These are phyloP conservation scores for Macheiramphus alcinus DNA, from an alignment of 2,113 vertebrate species.

Conservation along the genomic window DNA sequence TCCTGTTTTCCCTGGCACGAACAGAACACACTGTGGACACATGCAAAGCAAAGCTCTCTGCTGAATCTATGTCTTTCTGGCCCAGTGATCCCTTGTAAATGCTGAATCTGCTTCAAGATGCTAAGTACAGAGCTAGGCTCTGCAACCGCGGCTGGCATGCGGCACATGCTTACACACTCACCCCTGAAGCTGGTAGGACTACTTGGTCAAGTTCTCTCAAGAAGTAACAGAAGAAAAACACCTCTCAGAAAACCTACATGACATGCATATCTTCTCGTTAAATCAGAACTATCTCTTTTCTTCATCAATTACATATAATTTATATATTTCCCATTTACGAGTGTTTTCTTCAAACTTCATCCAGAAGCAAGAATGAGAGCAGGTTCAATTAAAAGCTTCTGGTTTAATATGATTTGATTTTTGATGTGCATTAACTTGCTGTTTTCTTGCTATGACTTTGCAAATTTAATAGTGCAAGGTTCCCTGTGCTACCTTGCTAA, in stretches of 20 bases:
- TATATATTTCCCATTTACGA: neutral
- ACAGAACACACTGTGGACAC: neutral
- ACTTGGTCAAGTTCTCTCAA: neutral
- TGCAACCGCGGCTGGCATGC: accelerated
- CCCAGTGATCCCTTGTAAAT: neutral
- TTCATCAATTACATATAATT: neutral
- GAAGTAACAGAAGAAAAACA: neutral
- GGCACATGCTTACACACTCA: neutral
- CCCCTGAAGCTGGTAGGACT: neutral
- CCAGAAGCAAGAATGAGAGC: neutral
- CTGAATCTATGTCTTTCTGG: neutral
- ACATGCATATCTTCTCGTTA: neutral
- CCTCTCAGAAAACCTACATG: neutral
- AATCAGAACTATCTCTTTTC: neutral
- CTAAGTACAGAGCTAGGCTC: neutral
- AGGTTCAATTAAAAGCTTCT: neutral
- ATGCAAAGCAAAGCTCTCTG: neutral
- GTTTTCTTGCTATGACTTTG: neutral
- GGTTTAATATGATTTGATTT: neutral
- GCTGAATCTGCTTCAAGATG: neutral
- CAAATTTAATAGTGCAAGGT: neutral
- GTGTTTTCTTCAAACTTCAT: neutral
- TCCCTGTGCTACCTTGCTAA: neutral
- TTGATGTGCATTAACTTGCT: neutral
- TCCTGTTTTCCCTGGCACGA: neutral